A percentile compares a stretch with the other conserved stretches of the same genome.
phyloP scores from a whole-genome alignment of 2,888 invertebrate species.

The Neoitamus cyanurus region DNA sequence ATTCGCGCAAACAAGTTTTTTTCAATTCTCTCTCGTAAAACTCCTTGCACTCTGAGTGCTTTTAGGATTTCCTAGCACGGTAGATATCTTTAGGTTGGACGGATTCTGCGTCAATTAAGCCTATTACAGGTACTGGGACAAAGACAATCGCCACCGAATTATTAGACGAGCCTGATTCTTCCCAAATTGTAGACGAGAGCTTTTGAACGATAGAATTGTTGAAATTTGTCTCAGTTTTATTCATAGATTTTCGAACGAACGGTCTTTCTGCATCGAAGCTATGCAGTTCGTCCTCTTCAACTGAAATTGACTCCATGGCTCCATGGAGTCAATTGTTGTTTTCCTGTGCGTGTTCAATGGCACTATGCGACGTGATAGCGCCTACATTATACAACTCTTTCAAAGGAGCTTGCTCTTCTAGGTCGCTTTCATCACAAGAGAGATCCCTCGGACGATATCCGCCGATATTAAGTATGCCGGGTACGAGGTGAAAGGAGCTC shows the following conservation, averaged over 20 bases:
- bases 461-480: no score
- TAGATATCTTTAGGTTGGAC: not conserved
- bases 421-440: constrained; percentile 55
- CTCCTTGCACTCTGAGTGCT: constrained; percentile 47
- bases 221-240: constrained; percentile 10
- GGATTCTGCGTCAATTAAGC: not conserved
- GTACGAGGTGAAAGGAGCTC: no score
- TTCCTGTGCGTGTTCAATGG: not conserved
- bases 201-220: constrained; percentile 38
- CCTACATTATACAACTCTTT: no score
- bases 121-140: not conserved
- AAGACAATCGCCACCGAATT: not conserved
- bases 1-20: constrained; percentile 64
- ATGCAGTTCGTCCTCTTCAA: constrained; percentile 32
- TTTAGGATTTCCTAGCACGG: not conserved
- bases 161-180: no score
- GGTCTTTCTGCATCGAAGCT: not conserved
- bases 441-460: constrained; percentile 61
- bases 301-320: not conserved
- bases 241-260: not conserved
- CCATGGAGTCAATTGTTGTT: not conserved
- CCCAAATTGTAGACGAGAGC: constrained; percentile 50
- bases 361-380: not conserved
- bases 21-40: constrained; percentile 66
- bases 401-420: not conserved